phyloP scores from a whole-genome alignment of 2,797 vertebrate genomes.

The Schizothorax lantsangensis region DNA sequence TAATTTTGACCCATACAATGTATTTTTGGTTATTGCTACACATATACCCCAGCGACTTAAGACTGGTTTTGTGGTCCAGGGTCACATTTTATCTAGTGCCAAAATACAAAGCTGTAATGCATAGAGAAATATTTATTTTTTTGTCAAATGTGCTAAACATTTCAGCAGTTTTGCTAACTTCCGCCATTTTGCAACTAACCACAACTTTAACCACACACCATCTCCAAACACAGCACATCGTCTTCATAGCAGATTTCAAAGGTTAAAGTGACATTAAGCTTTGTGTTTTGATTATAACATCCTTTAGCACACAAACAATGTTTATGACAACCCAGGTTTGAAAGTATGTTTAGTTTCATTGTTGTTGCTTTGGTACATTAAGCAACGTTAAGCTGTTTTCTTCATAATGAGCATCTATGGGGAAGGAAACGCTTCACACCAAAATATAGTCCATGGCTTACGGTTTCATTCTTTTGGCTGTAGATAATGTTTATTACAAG shows the following conservation, averaged over 20 bases:
- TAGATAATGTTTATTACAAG: slow-evolving; percentile 8
- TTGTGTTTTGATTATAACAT: not conserved
- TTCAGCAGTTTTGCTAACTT: not conserved
- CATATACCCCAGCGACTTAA: too few species aligned
- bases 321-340: not conserved
- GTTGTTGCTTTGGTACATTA: not conserved
- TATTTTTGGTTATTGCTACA: too few species aligned
- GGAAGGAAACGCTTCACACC: not conserved
- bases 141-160: not conserved
- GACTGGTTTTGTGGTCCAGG: too few species aligned
- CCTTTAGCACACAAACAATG: not conserved
- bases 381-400: not conserved
- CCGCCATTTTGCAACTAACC: not conserved
- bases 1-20: too few species aligned
- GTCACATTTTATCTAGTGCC: not conserved
- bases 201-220: not conserved
- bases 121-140: not conserved
- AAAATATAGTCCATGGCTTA: not conserved
- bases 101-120: not conserved
- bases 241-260: not conserved
- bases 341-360: not conserved
- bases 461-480: not conserved
- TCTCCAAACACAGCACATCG: not conserved
- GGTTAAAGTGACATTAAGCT: not conserved
- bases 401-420: not conserved